These are phyloP conservation scores for Ascaphus truei DNA, from an alignment of 2,113 vertebrate genomes.

Conservation along the genomic window DNA sequence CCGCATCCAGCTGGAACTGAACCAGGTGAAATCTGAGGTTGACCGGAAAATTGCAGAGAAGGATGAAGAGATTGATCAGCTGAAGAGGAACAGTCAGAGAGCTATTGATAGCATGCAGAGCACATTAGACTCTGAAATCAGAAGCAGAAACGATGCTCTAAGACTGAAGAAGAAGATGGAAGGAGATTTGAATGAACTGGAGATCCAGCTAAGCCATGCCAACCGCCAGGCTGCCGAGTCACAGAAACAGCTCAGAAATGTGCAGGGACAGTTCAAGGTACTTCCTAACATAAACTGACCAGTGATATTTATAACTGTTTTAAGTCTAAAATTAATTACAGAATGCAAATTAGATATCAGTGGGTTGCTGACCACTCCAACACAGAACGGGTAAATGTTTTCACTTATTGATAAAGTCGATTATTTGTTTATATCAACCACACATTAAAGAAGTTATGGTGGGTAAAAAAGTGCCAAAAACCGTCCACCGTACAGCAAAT, in stretches of 20 bases:
- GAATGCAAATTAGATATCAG: too few relatives aligned
- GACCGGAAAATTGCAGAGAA: conserved; percentile 75
- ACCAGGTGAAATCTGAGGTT: conserved; percentile 71
- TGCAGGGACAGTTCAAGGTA: conserved; percentile 68
- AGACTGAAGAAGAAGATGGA: conserved; percentile 69
- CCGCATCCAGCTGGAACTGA: conserved; percentile 69
- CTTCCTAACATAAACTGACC: background rate
- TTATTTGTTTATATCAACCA: too few relatives aligned
- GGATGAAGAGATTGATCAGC: conserved; percentile 69
- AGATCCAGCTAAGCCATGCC: conserved; percentile 64
- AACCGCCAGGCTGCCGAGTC: conserved; percentile 61
- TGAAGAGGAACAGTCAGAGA: conserved; percentile 64
- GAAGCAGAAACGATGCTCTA: conserved; percentile 61
- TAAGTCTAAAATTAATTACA: too few relatives aligned
- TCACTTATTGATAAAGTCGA: too few relatives aligned
- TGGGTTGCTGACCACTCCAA: too few relatives aligned
- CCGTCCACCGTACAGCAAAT: too few relatives aligned
- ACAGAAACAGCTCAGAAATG: conserved; percentile 64
- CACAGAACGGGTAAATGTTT: too few relatives aligned
- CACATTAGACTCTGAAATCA: conserved; percentile 55
- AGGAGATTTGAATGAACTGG: conserved; percentile 68
- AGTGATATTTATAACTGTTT: too few relatives aligned
- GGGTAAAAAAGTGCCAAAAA: too few relatives aligned
- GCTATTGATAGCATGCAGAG: conserved; percentile 57
- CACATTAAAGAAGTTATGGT: too few relatives aligned